Percentiles rank a stretch among this genome's conserved stretches.
These are phyloP conservation scores for Xyrichtys novacula DNA, from an alignment of 2,797 vertebrate genomes.

Conservation along the genomic window DNA sequence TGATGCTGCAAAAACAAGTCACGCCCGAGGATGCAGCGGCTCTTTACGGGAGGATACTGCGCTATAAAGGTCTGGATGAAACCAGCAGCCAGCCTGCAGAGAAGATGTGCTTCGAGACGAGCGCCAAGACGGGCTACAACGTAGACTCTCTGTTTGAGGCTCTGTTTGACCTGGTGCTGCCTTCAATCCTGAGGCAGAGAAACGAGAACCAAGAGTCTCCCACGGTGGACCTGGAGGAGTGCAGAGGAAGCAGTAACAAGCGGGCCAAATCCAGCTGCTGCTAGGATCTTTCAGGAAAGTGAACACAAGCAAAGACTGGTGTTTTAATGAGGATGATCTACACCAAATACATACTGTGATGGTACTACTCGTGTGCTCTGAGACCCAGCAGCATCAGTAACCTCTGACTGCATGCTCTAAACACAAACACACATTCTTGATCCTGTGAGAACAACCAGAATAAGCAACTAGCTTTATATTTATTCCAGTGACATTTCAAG, in stretches of 20 bases:
- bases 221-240: slow-evolving; percentile 89
- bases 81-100: slow-evolving; percentile 88
- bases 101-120: slow-evolving; percentile 97
- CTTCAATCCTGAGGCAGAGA: slow-evolving; percentile 89
- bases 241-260: slow-evolving; percentile 73
- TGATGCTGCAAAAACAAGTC: slow-evolving; percentile 86
- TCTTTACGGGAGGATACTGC: slow-evolving; percentile 91
- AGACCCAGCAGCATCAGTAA: slow-evolving; percentile 35
- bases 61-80: slow-evolving; percentile 93
- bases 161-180: slow-evolving; percentile 93
- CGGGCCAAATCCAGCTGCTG: slow-evolving; percentile 72
- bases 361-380: slow-evolving; percentile 37
- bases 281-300: slow-evolving; percentile 41
- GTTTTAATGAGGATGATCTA: slow-evolving; percentile 51
- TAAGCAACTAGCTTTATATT: background rate
- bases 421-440: slow-evolving; percentile 21
- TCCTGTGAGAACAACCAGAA: slow-evolving; percentile 40
- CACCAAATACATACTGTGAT: slow-evolving; percentile 52
- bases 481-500: slow-evolving; percentile 18
- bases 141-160: slow-evolving; percentile 95
- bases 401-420: background rate
- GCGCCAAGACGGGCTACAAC: slow-evolving; percentile 94
- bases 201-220: slow-evolving; percentile 82
- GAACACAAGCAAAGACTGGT: background rate
- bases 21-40: slow-evolving; percentile 87